Conservation (phyloP, 2,888 invertebrate genomes). For the Spisula subtruncata region DNA sequence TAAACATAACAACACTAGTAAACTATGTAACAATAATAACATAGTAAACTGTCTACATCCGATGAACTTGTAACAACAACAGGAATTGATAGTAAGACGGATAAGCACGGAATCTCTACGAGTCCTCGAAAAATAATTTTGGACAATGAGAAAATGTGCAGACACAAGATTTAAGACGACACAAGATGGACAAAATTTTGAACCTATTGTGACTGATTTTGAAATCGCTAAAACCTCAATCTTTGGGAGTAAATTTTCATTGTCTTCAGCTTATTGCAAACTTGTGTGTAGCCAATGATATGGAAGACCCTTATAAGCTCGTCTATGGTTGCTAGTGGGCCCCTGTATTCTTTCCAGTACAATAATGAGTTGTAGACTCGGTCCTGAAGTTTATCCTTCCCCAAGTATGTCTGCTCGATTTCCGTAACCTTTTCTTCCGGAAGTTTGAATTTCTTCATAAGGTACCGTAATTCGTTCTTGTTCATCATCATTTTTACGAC, state of each 20-base stretch:
- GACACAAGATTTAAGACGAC: no score
- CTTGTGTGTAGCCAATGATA: constrained; percentile 82
- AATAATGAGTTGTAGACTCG: constrained; percentile 80
- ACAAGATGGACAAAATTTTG: no score
- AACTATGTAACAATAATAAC: no score
- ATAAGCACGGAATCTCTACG: no score
- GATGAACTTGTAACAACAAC: no score
- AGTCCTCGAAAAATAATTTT: no score
- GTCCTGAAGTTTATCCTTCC: constrained; percentile 83
- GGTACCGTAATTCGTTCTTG: constrained; percentile 84
- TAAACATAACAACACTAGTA: no score
- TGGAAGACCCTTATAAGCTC: constrained; percentile 85
- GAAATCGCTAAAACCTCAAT: constrained; percentile 71
- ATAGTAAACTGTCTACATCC: no score
- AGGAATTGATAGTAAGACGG: no score
- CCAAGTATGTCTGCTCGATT: constrained; percentile 83
- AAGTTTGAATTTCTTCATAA: constrained; percentile 85
- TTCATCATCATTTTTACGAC: constrained; percentile 80
- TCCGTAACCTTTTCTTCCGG: constrained; percentile 84
- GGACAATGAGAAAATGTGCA: no score
- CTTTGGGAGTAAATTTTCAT: constrained; percentile 83
- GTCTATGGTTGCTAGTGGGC: constrained; percentile 81
- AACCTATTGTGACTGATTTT: no score
- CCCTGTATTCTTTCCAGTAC: constrained; percentile 83
- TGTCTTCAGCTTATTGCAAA: constrained; percentile 76